phyloP scores from a whole-genome alignment of 2,113 vertebrate genomes.

The Nipponia nippon region DNA sequence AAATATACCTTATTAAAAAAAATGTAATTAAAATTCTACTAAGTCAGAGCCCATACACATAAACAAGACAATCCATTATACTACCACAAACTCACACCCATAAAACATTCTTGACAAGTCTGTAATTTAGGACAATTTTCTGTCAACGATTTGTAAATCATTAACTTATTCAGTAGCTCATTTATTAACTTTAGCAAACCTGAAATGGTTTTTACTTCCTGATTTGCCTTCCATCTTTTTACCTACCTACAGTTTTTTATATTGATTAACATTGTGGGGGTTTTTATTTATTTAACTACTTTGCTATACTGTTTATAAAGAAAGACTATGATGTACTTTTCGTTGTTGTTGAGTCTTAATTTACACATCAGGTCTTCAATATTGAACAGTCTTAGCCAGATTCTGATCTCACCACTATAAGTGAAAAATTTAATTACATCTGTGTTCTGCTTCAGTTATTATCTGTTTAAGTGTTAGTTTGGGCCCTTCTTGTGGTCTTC shows the following conservation, averaged over 20 bases:
- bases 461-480: background rate
- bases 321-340: background rate
- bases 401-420: background rate
- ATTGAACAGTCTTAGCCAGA: background rate
- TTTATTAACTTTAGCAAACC: background rate
- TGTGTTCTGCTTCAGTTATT: background rate
- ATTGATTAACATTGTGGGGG: accelerated
- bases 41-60: background rate
- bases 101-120: slow-evolving; percentile 4
- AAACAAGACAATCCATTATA: slow-evolving; percentile 17
- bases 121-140: slow-evolving; percentile 7
- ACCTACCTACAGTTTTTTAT: background rate
- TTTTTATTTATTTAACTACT: background rate
- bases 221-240: background rate
- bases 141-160: background rate
- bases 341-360: background rate
- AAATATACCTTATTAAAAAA: slow-evolving; percentile 13
- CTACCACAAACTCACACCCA: background rate
- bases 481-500: background rate
- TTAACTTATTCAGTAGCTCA: background rate
- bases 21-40: slow-evolving; percentile 4
- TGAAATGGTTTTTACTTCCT: background rate
- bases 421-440: background rate
- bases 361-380: background rate
- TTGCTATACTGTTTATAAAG: background rate